Evolutionary conservation across 2,113 vertebrate species (phyloP).

Genomic region (Vimba vimba): DNA sequence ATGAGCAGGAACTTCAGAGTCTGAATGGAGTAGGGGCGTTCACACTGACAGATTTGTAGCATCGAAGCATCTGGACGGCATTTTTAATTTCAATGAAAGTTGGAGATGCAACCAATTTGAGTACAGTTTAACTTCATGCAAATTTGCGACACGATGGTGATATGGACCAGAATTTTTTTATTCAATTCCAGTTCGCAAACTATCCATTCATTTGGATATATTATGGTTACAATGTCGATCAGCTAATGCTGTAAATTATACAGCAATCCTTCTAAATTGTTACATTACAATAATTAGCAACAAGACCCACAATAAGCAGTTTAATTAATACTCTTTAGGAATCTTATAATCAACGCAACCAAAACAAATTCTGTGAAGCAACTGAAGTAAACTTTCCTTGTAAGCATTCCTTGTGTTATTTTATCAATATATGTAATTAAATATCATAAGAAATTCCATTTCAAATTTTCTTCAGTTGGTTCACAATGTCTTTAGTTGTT

Average conservation of each 20-base stretch:
- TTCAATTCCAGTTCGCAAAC: neutral
- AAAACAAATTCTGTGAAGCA: neutral
- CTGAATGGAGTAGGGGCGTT: neutral
- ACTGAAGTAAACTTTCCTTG: neutral
- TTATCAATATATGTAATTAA: neutral
- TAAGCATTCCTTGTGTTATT: neutral
- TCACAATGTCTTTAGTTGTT: neutral
- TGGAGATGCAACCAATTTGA: neutral
- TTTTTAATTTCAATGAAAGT: neutral
- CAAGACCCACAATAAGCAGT: neutral
- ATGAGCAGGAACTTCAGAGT: neutral
- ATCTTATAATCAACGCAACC: neutral
- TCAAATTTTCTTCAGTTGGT: neutral
- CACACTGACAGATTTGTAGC: constrained; percentile 2
- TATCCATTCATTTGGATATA: neutral
- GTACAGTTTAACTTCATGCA: neutral
- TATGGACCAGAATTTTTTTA: neutral
- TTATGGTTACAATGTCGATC: neutral
- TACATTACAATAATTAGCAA: neutral
- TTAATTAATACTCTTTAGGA: neutral
- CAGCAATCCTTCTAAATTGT: neutral
- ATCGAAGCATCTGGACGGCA: neutral
- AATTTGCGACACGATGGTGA: neutral
- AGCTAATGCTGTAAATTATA: neutral
- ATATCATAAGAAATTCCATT: neutral